phyloP scores from a whole-genome alignment of 2,113 vertebrate species.

The Meriones unguiculatus region DNA sequence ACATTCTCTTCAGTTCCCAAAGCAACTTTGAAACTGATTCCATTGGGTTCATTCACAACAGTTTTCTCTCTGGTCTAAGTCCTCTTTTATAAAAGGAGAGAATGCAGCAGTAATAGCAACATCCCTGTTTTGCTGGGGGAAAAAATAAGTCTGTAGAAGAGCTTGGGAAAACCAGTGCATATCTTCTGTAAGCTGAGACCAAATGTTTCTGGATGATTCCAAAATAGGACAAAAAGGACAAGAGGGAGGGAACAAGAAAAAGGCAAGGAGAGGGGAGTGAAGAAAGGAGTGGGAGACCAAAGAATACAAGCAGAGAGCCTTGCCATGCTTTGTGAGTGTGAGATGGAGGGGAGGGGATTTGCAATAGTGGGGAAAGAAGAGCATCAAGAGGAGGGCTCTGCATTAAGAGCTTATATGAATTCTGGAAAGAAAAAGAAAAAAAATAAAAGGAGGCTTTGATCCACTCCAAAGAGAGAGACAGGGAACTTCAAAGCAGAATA shows the following conservation, averaged over 20 bases:
- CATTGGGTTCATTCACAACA: slow-evolving; percentile 22
- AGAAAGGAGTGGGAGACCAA: accelerated
- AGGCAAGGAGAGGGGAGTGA: no score
- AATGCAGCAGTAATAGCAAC: not conserved
- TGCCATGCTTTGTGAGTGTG: not conserved
- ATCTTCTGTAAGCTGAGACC: not conserved
- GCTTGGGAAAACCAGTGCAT: not conserved
- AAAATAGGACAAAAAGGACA: not conserved
- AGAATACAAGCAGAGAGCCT: not conserved
- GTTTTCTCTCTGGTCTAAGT: not conserved
- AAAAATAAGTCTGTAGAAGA: not conserved
- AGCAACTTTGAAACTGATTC: slow-evolving; percentile 6
- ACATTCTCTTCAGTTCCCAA: slow-evolving; percentile 67
- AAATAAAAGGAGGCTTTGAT: slow-evolving; percentile 82
- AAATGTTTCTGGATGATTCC: not conserved
- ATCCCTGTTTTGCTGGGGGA: not conserved
- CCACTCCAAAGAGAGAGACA: slow-evolving; percentile 70
- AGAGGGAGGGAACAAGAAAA: not conserved
- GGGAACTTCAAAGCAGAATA: slow-evolving; percentile 85
- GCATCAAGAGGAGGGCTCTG: not conserved
- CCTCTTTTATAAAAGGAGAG: not conserved
- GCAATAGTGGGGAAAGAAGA: not conserved
- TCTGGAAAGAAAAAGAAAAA: slow-evolving; percentile 65
- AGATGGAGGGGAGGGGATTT: not conserved
- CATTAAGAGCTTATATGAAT: slow-evolving; percentile 68